Conservation (phyloP, 2,888 invertebrate genomes). For the Acleris emargana region DNA sequence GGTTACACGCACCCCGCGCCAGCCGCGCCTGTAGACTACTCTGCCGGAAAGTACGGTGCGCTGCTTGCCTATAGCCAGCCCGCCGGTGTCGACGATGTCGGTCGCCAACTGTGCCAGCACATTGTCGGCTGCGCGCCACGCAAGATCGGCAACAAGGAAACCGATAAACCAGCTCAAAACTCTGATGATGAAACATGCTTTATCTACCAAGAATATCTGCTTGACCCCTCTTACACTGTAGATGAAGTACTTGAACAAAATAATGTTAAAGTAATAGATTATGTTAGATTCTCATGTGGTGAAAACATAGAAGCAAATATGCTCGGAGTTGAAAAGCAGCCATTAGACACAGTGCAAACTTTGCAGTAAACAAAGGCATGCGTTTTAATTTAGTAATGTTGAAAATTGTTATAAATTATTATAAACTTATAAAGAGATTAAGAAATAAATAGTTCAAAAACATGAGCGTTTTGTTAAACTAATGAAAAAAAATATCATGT, state of each 20-base stretch:
- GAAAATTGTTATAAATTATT: slow-evolving; percentile 12
- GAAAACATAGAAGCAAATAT: slow-evolving; percentile 79
- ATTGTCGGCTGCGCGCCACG: slow-evolving; percentile 94
- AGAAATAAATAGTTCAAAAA: slow-evolving; percentile 21
- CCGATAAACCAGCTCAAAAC: slow-evolving; percentile 85
- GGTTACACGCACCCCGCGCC: slow-evolving; percentile 93
- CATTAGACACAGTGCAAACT: slow-evolving; percentile 85
- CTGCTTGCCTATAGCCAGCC: slow-evolving; percentile 87
- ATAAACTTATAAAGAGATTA: slow-evolving; percentile 4
- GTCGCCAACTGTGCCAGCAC: slow-evolving; percentile 94
- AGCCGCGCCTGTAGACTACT: slow-evolving; percentile 70
- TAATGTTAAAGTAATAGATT: slow-evolving; percentile 88
- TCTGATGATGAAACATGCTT: slow-evolving; percentile 91
- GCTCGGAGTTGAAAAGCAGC: slow-evolving; percentile 78
- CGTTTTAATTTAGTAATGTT: slow-evolving; percentile 5
- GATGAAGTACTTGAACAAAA: slow-evolving; percentile 88
- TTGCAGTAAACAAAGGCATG: slow-evolving; percentile 77
- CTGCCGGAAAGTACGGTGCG: slow-evolving; percentile 93
- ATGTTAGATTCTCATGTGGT: slow-evolving; percentile 94
- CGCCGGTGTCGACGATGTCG: slow-evolving; percentile 76
- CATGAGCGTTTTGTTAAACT: neutral
- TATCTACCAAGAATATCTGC: slow-evolving; percentile 93
- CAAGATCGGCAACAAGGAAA: slow-evolving; percentile 87
- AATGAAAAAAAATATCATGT: slow-evolving; percentile 6
- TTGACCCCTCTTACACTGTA: slow-evolving; percentile 90